phyloP scores from a whole-genome alignment of 2,888 invertebrate genomes.

The Cryptocephalus moraei region DNA sequence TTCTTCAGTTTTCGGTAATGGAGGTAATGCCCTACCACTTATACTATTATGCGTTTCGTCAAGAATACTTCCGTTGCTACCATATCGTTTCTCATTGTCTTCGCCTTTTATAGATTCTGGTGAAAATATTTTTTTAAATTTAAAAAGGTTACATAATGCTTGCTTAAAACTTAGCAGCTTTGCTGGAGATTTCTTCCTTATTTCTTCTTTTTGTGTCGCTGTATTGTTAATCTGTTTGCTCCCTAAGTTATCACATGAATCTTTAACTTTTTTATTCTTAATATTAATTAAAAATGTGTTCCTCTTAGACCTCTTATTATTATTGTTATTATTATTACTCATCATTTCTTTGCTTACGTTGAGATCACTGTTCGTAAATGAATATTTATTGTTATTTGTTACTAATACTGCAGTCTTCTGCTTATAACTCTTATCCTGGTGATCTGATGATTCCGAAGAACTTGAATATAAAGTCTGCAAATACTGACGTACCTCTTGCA shows the following conservation, averaged over 20 bases:
- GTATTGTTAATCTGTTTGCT: slow-evolving; percentile 38
- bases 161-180: slow-evolving; percentile 65
- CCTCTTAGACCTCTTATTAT: slow-evolving; percentile 32
- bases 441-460: slow-evolving; percentile 56
- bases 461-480: slow-evolving; percentile 73
- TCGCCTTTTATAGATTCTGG: slow-evolving; percentile 30
- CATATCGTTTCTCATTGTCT: slow-evolving; percentile 8
- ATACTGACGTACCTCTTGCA: slow-evolving; percentile 76
- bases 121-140: slow-evolving; percentile 47
- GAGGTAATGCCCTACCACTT: slow-evolving; percentile 56
- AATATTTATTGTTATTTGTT: slow-evolving; percentile 25
- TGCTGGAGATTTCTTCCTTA: slow-evolving; percentile 37
- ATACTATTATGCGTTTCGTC: slow-evolving; percentile 43
- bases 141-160: slow-evolving; percentile 76
- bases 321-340: slow-evolving; percentile 27
- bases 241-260: slow-evolving; percentile 32
- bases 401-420: slow-evolving; percentile 23
- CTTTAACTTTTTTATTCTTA: slow-evolving; percentile 49
- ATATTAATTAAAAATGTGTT: slow-evolving; percentile 49
- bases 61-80: slow-evolving; percentile 20
- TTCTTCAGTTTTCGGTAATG: slow-evolving; percentile 42
- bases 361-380: slow-evolving; percentile 16
- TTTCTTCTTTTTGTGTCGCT: slow-evolving; percentile 33
- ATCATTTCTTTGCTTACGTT: slow-evolving; percentile 11
- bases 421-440: slow-evolving; percentile 35